These are phyloP conservation scores for Reinhardtius hippoglossoides DNA, from an alignment of 2,113 vertebrate genomes.

Conservation along the genomic window DNA sequence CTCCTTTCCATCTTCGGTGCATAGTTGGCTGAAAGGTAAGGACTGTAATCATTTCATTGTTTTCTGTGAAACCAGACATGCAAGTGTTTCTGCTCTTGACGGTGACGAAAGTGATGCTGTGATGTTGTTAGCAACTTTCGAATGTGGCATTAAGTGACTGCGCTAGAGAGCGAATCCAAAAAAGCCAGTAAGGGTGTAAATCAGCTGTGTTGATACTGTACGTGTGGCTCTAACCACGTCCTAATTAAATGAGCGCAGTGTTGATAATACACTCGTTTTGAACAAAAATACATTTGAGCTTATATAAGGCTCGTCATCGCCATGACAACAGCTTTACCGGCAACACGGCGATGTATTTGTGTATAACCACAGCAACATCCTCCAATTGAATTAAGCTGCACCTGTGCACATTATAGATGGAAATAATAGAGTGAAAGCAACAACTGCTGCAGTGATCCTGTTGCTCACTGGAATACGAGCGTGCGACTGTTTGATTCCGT, in stretches of 20 bases:
- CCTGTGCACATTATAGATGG: conserved; percentile 83
- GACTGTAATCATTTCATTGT: conserved; percentile 41
- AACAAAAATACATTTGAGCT: conserved; percentile 77
- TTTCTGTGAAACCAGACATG: conserved; percentile 28
- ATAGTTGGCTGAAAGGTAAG: conserved; percentile 68
- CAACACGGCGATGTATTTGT: conserved; percentile 81
- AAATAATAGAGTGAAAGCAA: conserved; percentile 76
- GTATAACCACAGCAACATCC: conserved; percentile 81
- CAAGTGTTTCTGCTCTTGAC: conserved; percentile 33
- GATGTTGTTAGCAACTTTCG: conserved; percentile 52
- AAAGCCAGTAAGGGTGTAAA: conserved; percentile 26
- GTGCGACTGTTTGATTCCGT: conserved; percentile 44
- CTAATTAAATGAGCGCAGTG: conserved; percentile 73
- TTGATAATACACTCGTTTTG: conserved; percentile 70
- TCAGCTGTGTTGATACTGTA: conserved; percentile 39
- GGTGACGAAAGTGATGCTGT: conserved; percentile 1
- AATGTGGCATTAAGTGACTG: conserved; percentile 47
- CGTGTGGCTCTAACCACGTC: conserved; percentile 69
- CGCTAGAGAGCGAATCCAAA: conserved; percentile 26
- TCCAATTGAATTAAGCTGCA: conserved; percentile 86
- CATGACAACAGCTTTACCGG: conserved; percentile 84
- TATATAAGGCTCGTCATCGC: conserved; percentile 83
- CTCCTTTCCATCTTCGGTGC: conserved; percentile 22
- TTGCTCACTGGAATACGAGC: conserved; percentile 52
- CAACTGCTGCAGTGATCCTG: conserved; percentile 48